phyloP scores from a whole-genome alignment of 2,888 invertebrate species.

The Leucoma salicis region DNA sequence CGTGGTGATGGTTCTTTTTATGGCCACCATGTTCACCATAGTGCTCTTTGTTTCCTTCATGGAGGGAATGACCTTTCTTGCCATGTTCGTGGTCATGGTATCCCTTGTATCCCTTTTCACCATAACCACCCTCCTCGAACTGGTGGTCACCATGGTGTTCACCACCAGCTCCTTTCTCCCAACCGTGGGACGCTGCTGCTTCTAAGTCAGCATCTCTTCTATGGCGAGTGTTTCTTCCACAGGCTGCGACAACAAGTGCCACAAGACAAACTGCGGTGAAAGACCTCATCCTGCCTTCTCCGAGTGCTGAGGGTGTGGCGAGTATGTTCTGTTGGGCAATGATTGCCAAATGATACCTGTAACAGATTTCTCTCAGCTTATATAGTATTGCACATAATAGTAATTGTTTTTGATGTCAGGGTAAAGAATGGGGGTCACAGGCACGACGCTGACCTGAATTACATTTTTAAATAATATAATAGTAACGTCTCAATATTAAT shows the following conservation, averaged over 20 bases:
- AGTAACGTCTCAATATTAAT: constrained; percentile 21
- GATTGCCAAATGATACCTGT: constrained; percentile 76
- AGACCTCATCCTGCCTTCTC: constrained; percentile 58
- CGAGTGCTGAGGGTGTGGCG: constrained; percentile 39
- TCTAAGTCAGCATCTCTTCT: constrained; percentile 74
- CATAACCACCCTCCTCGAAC: constrained; percentile 84
- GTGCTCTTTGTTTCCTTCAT: constrained; percentile 83
- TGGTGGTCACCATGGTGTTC: constrained; percentile 84
- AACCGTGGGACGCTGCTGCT: constrained; percentile 72
- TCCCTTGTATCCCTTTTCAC: constrained; percentile 86
- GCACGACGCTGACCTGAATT: constrained; percentile 64
- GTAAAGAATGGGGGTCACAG: constrained; percentile 65
- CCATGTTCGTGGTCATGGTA: constrained; percentile 85
- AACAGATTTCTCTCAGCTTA: constrained; percentile 66
- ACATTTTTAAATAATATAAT: constrained; percentile 42
- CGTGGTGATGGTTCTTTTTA: constrained; percentile 84
- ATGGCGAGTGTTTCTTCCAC: constrained; percentile 74
- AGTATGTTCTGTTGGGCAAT: constrained; percentile 60
- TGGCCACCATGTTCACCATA: constrained; percentile 84
- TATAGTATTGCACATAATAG: constrained; percentile 76
- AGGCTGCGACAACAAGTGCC: constrained; percentile 63
- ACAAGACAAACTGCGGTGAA: constrained; percentile 59
- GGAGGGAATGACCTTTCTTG: constrained; percentile 87
- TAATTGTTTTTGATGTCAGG: constrained; percentile 73
- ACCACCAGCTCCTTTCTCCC: constrained; percentile 83